Evolutionary conservation across 2,888 invertebrate species (phyloP).

Genomic region (Yponomeuta sedellus): DNA sequence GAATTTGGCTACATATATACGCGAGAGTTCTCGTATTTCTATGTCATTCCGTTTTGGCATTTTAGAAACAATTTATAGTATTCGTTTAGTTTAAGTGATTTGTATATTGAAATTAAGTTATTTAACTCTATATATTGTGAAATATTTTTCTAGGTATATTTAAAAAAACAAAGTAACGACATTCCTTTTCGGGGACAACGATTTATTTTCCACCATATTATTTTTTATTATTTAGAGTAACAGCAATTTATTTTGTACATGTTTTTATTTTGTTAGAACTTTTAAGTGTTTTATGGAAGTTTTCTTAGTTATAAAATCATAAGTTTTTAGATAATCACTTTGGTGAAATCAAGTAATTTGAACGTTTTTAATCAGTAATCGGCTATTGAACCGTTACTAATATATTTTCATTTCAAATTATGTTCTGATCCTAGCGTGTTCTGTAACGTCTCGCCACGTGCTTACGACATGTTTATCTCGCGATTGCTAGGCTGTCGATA

Average conservation of each 20-base stretch:
- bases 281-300: conserved; percentile 38
- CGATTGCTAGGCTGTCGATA: conserved; percentile 34
- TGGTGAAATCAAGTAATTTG: not conserved
- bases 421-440: not conserved
- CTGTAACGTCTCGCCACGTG: too few species aligned
- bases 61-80: not conserved
- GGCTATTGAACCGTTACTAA: not conserved
- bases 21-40: not conserved
- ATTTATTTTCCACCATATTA: conserved; percentile 52
- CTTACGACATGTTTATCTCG: conserved; percentile 12
- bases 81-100: conserved; percentile 26
- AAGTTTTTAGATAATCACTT: not conserved
- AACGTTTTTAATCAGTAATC: conserved; percentile 25
- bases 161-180: conserved; percentile 36
- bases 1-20: not conserved
- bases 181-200: conserved; percentile 62
- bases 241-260: conserved; percentile 2
- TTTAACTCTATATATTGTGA: conserved; percentile 48
- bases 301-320: conserved; percentile 3
- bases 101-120: conserved; percentile 50
- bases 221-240: conserved; percentile 49
- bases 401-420: not conserved
- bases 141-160: conserved; percentile 52
- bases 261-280: conserved; percentile 62
- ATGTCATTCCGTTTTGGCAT: conserved; percentile 6